These are phyloP conservation scores for Atta cephalotes DNA, from an alignment of 1,140 invertebrate species.

Conservation along the genomic window DNA sequence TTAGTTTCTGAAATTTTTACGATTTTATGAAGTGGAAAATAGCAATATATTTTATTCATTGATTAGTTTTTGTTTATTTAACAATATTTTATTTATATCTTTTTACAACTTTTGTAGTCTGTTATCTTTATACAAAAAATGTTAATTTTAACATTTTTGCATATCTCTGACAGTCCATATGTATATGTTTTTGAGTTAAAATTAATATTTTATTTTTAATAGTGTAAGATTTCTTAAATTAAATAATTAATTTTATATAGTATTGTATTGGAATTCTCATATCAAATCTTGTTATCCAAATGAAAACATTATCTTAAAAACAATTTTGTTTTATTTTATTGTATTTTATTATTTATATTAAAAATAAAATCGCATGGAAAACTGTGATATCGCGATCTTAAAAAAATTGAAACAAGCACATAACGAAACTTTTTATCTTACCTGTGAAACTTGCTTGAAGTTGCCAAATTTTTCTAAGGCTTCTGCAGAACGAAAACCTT, in stretches of 20 bases:
- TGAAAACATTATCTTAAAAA: neutral
- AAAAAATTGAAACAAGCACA: neutral
- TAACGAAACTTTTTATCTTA: slow-evolving; percentile 43
- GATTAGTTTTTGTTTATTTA: neutral
- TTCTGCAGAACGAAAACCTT: slow-evolving; percentile 30
- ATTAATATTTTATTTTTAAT: no score
- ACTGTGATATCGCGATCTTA: slow-evolving; percentile 2
- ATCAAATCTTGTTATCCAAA: neutral
- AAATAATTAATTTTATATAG: neutral
- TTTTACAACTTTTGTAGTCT: neutral
- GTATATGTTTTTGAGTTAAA: no score
- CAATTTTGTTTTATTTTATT: neutral
- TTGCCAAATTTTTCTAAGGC: slow-evolving; percentile 57
- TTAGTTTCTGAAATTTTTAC: slow-evolving; percentile 34
- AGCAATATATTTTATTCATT: neutral
- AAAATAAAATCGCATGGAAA: slow-evolving; percentile 4
- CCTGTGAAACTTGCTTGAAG: slow-evolving; percentile 10
- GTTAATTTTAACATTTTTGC: no score
- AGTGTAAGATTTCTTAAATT: slow-evolving; percentile 4
- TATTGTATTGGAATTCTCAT: neutral
- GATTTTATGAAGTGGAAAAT: neutral
- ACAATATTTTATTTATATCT: neutral
- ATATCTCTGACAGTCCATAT: no score
- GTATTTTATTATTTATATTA: slow-evolving; percentile 16
- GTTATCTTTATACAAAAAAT: neutral